phyloP scores from a whole-genome alignment of 2,797 vertebrate species.

The Caiman crocodilus region DNA sequence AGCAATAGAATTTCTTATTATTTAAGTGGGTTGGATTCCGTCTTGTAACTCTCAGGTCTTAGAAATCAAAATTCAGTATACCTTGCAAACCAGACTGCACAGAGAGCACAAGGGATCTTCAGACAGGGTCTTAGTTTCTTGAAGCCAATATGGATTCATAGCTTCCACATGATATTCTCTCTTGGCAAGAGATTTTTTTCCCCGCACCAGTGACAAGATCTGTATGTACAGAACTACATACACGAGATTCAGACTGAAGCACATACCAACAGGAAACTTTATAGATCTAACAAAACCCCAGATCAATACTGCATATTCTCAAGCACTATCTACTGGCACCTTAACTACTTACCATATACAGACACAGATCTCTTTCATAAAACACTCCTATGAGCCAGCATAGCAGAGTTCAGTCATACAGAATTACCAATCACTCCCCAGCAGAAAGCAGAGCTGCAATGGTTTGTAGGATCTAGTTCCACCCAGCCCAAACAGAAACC shows the following conservation, averaged over 20 bases:
- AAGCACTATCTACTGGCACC: neutral
- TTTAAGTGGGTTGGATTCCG: neutral
- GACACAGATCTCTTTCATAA: neutral
- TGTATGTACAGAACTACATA: neutral
- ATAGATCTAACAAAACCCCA: neutral
- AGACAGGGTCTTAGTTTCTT: neutral
- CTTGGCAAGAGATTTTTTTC: neutral
- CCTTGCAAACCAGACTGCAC: neutral
- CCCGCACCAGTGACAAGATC: neutral
- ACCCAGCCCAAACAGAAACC: neutral
- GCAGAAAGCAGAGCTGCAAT: neutral
- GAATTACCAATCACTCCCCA: neutral
- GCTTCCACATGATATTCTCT: neutral
- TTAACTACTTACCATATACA: neutral
- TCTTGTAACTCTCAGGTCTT: neutral
- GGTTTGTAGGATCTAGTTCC: neutral
- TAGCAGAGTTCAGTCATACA: neutral
- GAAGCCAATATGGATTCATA: neutral
- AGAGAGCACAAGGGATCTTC: neutral
- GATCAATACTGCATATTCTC: neutral
- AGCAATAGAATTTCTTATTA: neutral
- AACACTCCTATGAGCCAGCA: neutral
- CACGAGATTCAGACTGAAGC: rapidly evolving
- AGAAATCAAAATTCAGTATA: neutral
- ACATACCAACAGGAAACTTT: neutral